Conservation (phyloP, 2,797 vertebrate genomes). For the Mionectes olivaceus region DNA sequence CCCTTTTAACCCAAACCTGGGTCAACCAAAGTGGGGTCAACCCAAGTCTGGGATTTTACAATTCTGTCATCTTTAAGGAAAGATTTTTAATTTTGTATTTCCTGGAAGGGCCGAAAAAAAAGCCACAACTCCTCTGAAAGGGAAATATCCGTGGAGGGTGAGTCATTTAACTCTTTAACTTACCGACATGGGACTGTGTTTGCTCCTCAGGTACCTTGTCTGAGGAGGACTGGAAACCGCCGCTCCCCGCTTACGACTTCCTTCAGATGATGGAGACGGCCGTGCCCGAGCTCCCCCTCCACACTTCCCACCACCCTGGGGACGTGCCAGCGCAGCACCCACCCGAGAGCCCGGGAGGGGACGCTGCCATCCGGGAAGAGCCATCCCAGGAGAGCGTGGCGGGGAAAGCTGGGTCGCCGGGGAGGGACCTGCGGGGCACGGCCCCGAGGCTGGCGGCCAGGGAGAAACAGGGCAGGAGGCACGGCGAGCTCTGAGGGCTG, state of each 20-base stretch:
- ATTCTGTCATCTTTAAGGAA: neutral
- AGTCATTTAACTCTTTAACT: neutral
- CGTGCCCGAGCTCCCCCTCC: constrained; percentile 66
- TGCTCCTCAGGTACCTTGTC: constrained; percentile 81
- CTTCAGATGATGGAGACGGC: constrained; percentile 87
- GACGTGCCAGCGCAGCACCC: neutral
- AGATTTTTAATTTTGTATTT: neutral
- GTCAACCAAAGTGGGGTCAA: too few species aligned
- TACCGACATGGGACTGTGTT: neutral
- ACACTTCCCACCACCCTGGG: neutral
- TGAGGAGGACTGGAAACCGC: constrained; percentile 85
- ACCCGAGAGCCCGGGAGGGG: neutral
- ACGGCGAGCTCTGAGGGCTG: constrained; percentile 63
- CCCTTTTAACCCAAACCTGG: neutral
- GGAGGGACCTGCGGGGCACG: constrained; percentile 38
- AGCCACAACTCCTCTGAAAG: neutral
- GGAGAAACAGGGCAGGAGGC: constrained; percentile 53
- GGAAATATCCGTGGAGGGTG: neutral
- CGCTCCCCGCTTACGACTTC: constrained; percentile 87
- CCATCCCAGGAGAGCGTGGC: neutral
- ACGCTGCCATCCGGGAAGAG: neutral
- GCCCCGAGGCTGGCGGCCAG: constrained; percentile 25
- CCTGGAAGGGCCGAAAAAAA: neutral
- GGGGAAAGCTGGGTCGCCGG: neutral
- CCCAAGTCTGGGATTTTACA: neutral